phyloP scores from a whole-genome alignment of 2,797 vertebrate genomes.

The Cheracebus regulus region DNA sequence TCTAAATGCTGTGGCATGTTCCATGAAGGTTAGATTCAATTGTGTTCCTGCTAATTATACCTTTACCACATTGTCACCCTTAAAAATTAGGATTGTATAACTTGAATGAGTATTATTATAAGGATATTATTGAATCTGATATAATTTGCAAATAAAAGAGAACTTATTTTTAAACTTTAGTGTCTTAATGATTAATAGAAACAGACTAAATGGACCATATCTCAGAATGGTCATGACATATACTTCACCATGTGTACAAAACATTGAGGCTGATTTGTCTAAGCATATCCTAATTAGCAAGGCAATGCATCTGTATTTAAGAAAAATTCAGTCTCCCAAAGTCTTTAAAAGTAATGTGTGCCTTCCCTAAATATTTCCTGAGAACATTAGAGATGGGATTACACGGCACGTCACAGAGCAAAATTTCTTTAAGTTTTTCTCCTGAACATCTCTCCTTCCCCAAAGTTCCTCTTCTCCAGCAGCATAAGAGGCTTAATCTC shows the following conservation, averaged over 20 bases:
- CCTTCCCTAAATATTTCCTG: background rate
- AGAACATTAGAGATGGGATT: background rate
- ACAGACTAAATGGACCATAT: background rate
- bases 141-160: constrained; percentile 10
- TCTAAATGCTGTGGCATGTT: background rate
- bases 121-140: constrained; percentile 14
- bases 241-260: background rate
- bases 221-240: background rate
- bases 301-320: background rate
- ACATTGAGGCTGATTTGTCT: background rate
- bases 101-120: background rate
- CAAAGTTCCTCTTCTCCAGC: background rate
- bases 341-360: background rate
- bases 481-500: background rate
- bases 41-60: background rate
- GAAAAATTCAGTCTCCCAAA: background rate
- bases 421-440: background rate
- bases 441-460: background rate
- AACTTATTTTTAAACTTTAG: background rate
- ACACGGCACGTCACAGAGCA: background rate
- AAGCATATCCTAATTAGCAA: background rate
- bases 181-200: constrained; percentile 5
- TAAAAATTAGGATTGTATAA: background rate
- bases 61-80: background rate
- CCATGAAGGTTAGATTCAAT: background rate